These are phyloP conservation scores for Nannospalax galili DNA, from an alignment of 2,113 vertebrate genomes.

Conservation along the genomic window DNA sequence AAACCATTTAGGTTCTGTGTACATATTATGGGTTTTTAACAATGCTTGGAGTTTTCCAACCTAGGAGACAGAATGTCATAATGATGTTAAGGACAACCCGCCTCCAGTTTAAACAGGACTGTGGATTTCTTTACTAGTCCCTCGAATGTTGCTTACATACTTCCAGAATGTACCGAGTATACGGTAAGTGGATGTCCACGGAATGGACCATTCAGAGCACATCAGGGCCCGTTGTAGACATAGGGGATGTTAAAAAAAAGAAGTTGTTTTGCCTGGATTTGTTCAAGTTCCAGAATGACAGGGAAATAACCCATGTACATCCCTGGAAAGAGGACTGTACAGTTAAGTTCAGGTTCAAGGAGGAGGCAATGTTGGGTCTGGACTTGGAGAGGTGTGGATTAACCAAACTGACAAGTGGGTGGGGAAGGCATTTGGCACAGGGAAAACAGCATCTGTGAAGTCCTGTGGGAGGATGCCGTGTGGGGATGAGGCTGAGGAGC, in stretches of 20 bases:
- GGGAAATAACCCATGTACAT: background rate
- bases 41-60: background rate
- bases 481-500: rapidly evolving
- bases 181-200: background rate
- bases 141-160: background rate
- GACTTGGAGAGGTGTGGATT: background rate
- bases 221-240: background rate
- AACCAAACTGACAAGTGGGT: background rate
- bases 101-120: background rate
- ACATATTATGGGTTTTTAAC: background rate
- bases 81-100: background rate
- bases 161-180: background rate
- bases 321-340: background rate
- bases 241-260: rapidly evolving
- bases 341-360: background rate
- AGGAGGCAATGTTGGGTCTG: background rate
- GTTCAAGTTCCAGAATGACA: background rate
- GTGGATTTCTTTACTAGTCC: background rate
- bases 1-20: background rate
- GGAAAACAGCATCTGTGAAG: background rate
- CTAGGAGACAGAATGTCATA: background rate
- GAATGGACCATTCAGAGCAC: rapidly evolving
- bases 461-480: background rate
- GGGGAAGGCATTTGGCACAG: background rate
- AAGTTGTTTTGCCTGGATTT: background rate